Base-by-base conservation (phyloP, 2,113 vertebrate genomes). In the Todiramphus saurophagus region DNA sequence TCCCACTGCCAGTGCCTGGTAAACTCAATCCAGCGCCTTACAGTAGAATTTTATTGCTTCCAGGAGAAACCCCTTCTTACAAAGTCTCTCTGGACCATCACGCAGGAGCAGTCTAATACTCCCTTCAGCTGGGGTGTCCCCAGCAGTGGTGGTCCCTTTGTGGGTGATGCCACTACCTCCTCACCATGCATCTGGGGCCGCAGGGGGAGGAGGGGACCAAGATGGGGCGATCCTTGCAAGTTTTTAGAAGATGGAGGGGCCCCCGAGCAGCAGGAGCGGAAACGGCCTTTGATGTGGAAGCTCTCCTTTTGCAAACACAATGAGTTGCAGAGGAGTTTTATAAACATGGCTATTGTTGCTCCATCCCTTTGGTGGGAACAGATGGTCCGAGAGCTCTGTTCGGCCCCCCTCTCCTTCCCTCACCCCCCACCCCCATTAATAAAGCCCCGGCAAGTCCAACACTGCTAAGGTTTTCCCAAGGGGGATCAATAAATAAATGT, bases 261-360 rank as follows among this genome's bases (percentile, higher is more conserved):
- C 94, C 28, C 86, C 0, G 6, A 91, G 96, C 86, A 86, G 90
- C 6, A 9, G 73, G 96, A 96, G 86, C 9, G 10, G 94, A 96
- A 96, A 84, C 1, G 1, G 83, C 66, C 92, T 96, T 96, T 97
- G 96, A 96, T 95, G 96, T 96, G 77, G 94, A 89, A 72, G 81
- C 81, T 95, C 87, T 91, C 91, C 94, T 83, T 82, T 92, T 0
- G 3, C 95, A 94, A 96, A 88, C 84, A 89, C 96, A 94, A 94
- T 83, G 93, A 93, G 53, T 82, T 91, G 91, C 95, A 94, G 92
- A 80, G 89, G 75, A 93, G 72, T 94, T 96, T 94, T 95, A 96
- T 97, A 97, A 96, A 96, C 95, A 93, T 94, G 85, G 76, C 87
- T 94, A 95, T 95, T 96, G 91, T 94, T 91, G 89, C 67, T 96